phyloP scores from a whole-genome alignment of 2,113 vertebrate species.

The Colistium nudipinnis region DNA sequence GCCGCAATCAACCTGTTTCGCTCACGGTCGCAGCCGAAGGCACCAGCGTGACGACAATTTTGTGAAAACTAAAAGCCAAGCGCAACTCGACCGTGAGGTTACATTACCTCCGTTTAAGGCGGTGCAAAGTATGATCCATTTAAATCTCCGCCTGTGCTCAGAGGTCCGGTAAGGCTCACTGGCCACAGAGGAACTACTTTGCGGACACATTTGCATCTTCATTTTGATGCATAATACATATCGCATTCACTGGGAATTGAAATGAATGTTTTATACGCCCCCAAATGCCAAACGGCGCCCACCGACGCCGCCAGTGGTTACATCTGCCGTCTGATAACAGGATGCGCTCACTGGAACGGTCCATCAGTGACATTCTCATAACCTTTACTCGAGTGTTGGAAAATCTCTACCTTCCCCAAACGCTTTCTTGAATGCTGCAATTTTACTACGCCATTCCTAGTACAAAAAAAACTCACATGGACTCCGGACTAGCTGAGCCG shows the following conservation, averaged over 20 bases:
- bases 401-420: constrained; percentile 20
- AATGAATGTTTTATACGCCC: constrained; percentile 34
- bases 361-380: constrained; percentile 18
- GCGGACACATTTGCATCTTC: constrained; percentile 25
- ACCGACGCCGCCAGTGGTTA: constrained; percentile 28
- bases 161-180: neutral
- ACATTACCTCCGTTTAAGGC: neutral
- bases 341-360: constrained; percentile 18
- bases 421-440: too few species aligned
- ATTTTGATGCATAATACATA: constrained; percentile 47
- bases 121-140: constrained; percentile 10
- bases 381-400: constrained; percentile 21
- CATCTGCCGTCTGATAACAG: constrained; percentile 41
- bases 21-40: neutral
- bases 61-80: too few species aligned
- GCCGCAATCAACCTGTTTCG: constrained; percentile 37
- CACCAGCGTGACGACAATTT: too few species aligned
- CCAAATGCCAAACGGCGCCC: constrained; percentile 18
- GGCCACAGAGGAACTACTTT: constrained; percentile 11
- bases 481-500: too few species aligned
- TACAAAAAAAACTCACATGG: too few species aligned
- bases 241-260: constrained; percentile 42
- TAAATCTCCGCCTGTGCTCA: neutral
- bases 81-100: neutral
- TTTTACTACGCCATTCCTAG: too few species aligned